Evolutionary conservation across 2,113 vertebrate genomes (phyloP).

Genomic region (Sphyrna mokarran): DNA sequence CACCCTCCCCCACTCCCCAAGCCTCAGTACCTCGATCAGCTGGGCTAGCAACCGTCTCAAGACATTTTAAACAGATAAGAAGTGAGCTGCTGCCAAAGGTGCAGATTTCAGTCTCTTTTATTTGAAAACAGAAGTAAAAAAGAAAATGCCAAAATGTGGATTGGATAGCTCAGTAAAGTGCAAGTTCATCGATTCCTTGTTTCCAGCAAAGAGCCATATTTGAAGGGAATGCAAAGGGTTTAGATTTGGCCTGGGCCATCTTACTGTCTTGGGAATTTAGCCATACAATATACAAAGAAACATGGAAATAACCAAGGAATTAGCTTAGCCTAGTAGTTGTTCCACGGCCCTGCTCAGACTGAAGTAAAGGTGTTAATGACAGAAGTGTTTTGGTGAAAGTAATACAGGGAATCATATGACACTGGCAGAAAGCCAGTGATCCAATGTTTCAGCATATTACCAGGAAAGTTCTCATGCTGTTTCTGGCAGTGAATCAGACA

Average conservation of each 20-base stretch:
- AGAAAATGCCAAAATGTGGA: not conserved
- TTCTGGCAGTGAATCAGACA: not conserved
- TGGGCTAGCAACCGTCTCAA: not conserved
- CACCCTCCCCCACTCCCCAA: not conserved
- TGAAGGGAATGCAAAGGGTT: not conserved
- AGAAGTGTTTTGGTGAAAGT: not conserved
- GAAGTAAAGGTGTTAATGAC: not conserved
- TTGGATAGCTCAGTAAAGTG: not conserved
- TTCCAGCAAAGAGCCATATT: not conserved
- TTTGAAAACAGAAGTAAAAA: not conserved
- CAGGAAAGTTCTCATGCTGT: not conserved
- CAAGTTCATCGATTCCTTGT: not conserved
- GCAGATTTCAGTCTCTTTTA: not conserved
- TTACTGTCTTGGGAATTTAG: not conserved
- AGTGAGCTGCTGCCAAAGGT: not conserved
- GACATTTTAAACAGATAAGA: not conserved
- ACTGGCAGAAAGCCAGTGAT: not conserved
- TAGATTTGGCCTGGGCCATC: not conserved
- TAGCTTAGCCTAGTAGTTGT: not conserved
- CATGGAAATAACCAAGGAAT: not conserved
- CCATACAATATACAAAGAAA: not conserved
- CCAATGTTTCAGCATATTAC: not conserved
- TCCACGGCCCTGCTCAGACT: not conserved
- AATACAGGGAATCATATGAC: not conserved
- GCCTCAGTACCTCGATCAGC: not conserved